phyloP scores from a whole-genome alignment of 2,113 vertebrate genomes.

The Sclerurus mexicanus region DNA sequence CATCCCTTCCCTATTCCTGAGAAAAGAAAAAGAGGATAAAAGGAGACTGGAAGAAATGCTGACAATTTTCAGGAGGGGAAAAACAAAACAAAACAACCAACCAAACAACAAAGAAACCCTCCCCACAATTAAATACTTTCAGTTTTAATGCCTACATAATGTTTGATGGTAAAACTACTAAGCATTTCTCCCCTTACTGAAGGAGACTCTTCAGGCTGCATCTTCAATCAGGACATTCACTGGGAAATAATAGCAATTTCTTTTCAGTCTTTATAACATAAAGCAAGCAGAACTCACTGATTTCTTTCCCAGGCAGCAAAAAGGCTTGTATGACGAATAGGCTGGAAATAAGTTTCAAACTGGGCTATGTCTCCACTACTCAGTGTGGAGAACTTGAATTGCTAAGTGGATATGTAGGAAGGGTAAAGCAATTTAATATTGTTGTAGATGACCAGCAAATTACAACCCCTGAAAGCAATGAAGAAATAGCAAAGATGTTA shows the following conservation, averaged over 20 bases:
- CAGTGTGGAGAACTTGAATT: background rate
- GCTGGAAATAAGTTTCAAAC: background rate
- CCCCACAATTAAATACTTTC: background rate
- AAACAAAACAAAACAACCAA: too few species aligned
- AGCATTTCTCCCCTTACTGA: background rate
- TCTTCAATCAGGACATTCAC: background rate
- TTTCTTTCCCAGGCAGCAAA: background rate
- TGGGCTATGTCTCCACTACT: background rate
- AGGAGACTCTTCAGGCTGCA: background rate
- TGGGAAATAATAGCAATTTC: background rate
- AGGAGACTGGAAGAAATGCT: rapidly evolving
- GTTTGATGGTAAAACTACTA: background rate
- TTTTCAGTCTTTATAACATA: background rate
- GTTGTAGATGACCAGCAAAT: background rate
- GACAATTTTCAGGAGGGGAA: background rate
- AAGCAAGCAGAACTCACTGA: background rate
- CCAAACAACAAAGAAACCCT: too few species aligned
- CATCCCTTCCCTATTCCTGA: background rate
- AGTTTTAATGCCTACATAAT: background rate
- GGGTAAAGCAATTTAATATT: background rate
- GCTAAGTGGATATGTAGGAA: background rate
- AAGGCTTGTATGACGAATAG: background rate
- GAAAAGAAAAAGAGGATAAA: background rate
- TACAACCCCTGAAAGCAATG: background rate
- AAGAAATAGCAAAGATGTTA: background rate